phyloP scores from a whole-genome alignment of 2,888 invertebrate species.

The Epinotia nisella region DNA sequence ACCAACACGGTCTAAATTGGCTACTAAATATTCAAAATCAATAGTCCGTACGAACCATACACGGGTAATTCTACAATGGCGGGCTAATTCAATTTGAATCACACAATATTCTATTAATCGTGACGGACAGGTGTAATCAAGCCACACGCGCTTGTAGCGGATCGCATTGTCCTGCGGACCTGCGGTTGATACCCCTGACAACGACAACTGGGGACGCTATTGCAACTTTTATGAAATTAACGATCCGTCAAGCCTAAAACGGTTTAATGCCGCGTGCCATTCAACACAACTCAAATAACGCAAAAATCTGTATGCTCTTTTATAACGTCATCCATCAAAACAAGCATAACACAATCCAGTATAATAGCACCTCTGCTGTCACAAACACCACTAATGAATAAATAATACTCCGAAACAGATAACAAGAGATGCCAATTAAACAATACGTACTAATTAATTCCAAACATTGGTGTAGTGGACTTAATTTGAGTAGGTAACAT shows the following conservation, averaged over 20 bases:
- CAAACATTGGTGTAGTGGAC: constrained; percentile 84
- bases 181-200: constrained; percentile 56
- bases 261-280: constrained; percentile 25
- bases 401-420: constrained; percentile 84
- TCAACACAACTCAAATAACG: constrained; percentile 7
- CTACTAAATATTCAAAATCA: constrained; percentile 81
- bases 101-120: constrained; percentile 83
- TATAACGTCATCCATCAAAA: constrained; percentile 32
- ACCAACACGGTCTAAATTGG: constrained; percentile 73
- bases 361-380: constrained; percentile 66
- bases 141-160: constrained; percentile 59
- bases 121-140: constrained; percentile 84
- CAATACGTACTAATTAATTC: constrained; percentile 85
- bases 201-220: constrained; percentile 49
- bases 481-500: constrained; percentile 79
- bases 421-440: constrained; percentile 85
- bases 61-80: constrained; percentile 76
- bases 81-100: constrained; percentile 81
- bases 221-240: constrained; percentile 46
- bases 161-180: constrained; percentile 59
- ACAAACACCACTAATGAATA: constrained; percentile 83
- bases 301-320: constrained; percentile 4
- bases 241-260: constrained; percentile 43
- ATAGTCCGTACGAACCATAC: constrained; percentile 74
- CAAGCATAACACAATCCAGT: constrained; percentile 52